Evolutionary conservation across 2,113 vertebrate genomes (phyloP).

Genomic region (Amphiprion percula): DNA sequence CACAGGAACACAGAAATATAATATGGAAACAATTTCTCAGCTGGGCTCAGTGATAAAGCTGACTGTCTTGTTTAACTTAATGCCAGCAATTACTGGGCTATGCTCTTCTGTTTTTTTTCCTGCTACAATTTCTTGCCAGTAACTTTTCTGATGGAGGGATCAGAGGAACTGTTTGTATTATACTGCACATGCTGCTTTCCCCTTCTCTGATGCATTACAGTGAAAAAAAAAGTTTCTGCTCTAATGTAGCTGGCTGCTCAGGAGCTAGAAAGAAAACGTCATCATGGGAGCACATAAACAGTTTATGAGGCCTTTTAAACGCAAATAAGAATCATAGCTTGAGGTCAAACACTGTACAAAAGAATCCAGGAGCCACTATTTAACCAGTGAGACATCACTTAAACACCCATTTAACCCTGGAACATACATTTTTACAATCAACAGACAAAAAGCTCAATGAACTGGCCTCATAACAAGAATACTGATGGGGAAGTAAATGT

Average conservation of each 20-base stretch:
- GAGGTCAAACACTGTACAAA: constrained; percentile 58
- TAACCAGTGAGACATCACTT: constrained; percentile 59
- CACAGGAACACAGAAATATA: constrained; percentile 71
- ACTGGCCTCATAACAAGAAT: constrained; percentile 59
- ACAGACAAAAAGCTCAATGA: constrained; percentile 45
- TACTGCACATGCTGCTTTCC: constrained; percentile 14
- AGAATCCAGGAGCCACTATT: constrained; percentile 48
- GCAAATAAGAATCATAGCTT: constrained; percentile 62
- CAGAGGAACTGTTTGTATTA: constrained; percentile 39
- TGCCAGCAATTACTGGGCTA: constrained; percentile 72
- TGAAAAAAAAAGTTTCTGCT: constrained; percentile 17
- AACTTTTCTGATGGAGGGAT: constrained; percentile 63
- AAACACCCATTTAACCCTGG: constrained; percentile 53
- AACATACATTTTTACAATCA: constrained; percentile 64
- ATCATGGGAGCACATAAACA: constrained; percentile 54
- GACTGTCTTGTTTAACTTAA: constrained; percentile 80
- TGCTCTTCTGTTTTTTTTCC: constrained; percentile 30
- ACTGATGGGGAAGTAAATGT: constrained; percentile 60
- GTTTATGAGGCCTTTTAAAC: constrained; percentile 65
- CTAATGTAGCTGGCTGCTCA: constrained; percentile 20
- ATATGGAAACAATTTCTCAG: constrained; percentile 78
- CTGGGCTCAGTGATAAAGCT: constrained; percentile 66
- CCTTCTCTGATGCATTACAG: constrained; percentile 34
- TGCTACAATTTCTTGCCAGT: constrained; percentile 40
- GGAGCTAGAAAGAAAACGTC: constrained; percentile 20